Conservation (phyloP, 2,113 vertebrate genomes). For the Syngnathus scovelli region DNA sequence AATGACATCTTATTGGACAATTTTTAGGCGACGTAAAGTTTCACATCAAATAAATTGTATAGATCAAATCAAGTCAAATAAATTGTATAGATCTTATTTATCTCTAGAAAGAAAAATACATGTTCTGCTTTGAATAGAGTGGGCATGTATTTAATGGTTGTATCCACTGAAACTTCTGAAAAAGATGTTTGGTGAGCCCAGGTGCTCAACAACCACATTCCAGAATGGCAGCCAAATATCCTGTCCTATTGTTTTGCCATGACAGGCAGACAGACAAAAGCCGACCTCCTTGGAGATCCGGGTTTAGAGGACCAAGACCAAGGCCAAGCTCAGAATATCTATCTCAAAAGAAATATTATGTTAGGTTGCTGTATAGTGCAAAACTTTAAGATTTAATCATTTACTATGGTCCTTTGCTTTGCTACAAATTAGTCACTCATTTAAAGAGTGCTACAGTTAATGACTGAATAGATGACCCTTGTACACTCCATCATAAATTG, state of each 20-base stretch:
- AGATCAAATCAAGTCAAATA: background rate
- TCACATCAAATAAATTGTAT: background rate
- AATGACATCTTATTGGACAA: background rate
- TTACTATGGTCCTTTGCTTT: slow-evolving; percentile 18
- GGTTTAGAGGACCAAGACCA: too few species aligned
- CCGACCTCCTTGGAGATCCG: background rate
- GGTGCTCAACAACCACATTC: slow-evolving; percentile 3
- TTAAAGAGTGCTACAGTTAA: slow-evolving; percentile 38
- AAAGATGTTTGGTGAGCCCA: background rate
- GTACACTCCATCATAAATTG: background rate
- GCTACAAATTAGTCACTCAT: slow-evolving; percentile 47
- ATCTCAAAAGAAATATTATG: background rate
- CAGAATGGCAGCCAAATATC: background rate
- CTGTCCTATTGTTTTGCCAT: slow-evolving; percentile 3
- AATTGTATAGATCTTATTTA: background rate
- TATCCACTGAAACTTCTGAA: background rate
- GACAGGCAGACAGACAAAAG: background rate
- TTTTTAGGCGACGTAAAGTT: background rate
- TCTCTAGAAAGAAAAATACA: background rate
- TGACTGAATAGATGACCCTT: slow-evolving; percentile 12
- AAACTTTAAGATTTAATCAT: background rate
- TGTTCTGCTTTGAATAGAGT: too few species aligned
- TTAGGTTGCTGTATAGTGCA: background rate
- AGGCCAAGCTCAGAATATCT: background rate
- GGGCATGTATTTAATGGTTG: background rate